Base-by-base conservation (phyloP, 2,888 invertebrate genomes). In the Horisme vitalbata region DNA sequence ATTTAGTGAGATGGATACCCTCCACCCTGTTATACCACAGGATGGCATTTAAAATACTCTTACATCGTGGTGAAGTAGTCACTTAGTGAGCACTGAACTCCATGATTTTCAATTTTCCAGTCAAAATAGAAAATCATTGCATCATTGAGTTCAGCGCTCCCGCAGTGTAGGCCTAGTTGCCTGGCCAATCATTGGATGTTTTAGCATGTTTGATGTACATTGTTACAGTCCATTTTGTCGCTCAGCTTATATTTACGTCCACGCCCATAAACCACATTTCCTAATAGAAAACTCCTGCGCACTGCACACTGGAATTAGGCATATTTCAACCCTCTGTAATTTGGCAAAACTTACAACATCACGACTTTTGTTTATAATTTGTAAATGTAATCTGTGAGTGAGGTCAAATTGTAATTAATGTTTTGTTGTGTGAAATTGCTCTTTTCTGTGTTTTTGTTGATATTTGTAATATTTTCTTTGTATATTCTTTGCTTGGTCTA, bases 241-340 rank as follows among this genome's bases (percentile, higher is more conserved):
- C 64, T 59, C 13, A 32, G 43, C 45, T 20, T 6, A 24, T 48
- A 51, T 77, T 54, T 36, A 41, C 51, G 39, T 4, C 26, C 59
- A 1, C 14, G 36, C 37, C 71, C 61, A 63, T 58, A 84, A 86
- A 86, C 86, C 84, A 80, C 85, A 86, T 78, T 83, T 72, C 80
- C 76, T 86, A 87, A 86, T 84, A 87, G 84, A 87, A 87, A 85
- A 83, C 85, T 84, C 77, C 83, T 77, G 83, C 80, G 81, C 78
- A 71, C 68, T 53, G 69, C 72, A 79, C 73, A 77, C 83, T 80
- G 74, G 80, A 86, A 85, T 86, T 87, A 87, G 80, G 77, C 76
- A 84, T 76, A 83, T 83, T 79, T 77, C 75, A 73, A 72, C 68
- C 62, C 76, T 66, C 73, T 80, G 72, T 81, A 83, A 87, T 86